Percentiles rank a stretch among this genome's conserved stretches.
phyloP scores from a whole-genome alignment of 92 coral and sea anemone genomes.

The Metridium senile region DNA sequence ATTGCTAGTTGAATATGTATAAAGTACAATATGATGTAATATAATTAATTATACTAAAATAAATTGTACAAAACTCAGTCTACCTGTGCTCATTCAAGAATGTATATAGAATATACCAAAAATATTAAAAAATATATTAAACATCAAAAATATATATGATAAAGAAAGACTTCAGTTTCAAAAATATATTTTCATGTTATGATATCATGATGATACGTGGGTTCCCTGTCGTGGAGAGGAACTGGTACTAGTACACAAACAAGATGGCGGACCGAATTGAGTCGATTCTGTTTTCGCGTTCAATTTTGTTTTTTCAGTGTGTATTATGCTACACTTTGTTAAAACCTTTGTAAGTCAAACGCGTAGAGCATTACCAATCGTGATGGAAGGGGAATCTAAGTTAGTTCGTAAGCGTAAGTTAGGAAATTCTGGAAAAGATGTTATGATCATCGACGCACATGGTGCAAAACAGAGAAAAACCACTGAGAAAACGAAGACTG shows the following conservation, averaged over 20 bases:
- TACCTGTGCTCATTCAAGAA: too few relatives aligned
- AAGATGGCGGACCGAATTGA: constrained; percentile 27
- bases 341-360: background rate
- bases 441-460: constrained; percentile 11
- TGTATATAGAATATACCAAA: too few relatives aligned
- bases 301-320: background rate
- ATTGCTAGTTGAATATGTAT: too few relatives aligned
- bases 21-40: too few relatives aligned
- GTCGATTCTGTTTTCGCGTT: background rate
- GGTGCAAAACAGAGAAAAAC: constrained; percentile 14
- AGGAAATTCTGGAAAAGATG: constrained; percentile 5
- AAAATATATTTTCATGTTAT: background rate
- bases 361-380: background rate
- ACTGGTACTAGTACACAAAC: constrained; percentile 1
- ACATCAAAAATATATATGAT: too few relatives aligned
- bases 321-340: background rate
- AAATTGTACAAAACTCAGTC: too few relatives aligned
- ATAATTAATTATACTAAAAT: too few relatives aligned
- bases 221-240: background rate
- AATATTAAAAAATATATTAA: too few relatives aligned
- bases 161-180: too few relatives aligned
- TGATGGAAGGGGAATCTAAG: constrained; percentile 12
- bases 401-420: constrained; percentile 15
- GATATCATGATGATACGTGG: background rate
- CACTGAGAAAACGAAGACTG: background rate